Percentiles rank a stretch among this genome's conserved stretches.
phyloP scores from a whole-genome alignment of 2,888 invertebrate species.

The Cheilosia pagana region DNA sequence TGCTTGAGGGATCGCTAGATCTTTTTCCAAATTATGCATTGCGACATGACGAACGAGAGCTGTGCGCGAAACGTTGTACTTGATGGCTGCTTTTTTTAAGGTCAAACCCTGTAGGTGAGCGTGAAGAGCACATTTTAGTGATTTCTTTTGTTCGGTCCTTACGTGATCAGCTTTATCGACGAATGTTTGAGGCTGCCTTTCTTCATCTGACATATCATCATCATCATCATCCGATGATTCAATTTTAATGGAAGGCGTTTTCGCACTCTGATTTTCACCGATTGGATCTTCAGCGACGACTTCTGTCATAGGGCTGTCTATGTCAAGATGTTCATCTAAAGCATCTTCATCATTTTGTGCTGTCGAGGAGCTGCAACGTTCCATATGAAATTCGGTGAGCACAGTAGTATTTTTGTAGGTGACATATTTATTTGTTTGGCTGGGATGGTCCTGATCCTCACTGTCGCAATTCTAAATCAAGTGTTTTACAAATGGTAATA shows the following conservation, averaged over 20 bases:
- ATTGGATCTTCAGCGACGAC: background rate
- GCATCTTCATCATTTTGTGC: slow-evolving; percentile 73
- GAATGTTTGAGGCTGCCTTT: slow-evolving; percentile 21
- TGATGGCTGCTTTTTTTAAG: slow-evolving; percentile 81
- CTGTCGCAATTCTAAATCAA: no score
- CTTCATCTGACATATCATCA: background rate
- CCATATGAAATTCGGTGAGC: background rate
- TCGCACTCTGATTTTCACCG: background rate
- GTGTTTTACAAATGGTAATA: no score
- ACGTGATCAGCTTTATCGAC: slow-evolving; percentile 20
- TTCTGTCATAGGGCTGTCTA: slow-evolving; percentile 73
- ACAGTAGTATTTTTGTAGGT: background rate
- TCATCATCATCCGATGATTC: slow-evolving; percentile 2
- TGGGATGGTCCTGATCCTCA: no score
- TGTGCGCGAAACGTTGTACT: slow-evolving; percentile 81
- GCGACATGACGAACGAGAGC: slow-evolving; percentile 82
- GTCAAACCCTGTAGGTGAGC: slow-evolving; percentile 81
- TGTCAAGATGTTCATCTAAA: slow-evolving; percentile 76
- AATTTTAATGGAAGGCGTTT: background rate
- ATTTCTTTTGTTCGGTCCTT: slow-evolving; percentile 59
- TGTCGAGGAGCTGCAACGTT: slow-evolving; percentile 75
- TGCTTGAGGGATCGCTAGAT: background rate
- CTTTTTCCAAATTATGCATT: slow-evolving; percentile 54
- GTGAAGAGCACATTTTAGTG: slow-evolving; percentile 79
- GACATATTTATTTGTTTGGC: no score